These are phyloP conservation scores for Ctenodactylus gundi DNA, from an alignment of 2,113 vertebrate species.

Conservation along the genomic window DNA sequence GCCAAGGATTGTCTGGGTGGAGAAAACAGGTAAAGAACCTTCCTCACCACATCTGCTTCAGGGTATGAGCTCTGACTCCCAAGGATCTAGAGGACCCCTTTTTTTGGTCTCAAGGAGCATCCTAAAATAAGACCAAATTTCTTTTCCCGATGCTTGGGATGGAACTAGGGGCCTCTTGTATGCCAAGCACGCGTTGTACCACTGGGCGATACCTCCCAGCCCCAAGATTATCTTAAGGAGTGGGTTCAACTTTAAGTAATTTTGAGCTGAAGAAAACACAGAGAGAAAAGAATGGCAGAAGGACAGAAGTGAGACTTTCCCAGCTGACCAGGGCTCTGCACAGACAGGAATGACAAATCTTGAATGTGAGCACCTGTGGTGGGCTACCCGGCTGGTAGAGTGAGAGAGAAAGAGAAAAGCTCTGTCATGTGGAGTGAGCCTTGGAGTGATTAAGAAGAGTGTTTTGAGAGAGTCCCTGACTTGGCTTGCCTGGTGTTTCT, in stretches of 20 bases:
- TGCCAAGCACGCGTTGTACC: too few species aligned
- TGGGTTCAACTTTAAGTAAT: too few species aligned
- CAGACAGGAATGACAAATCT: too few species aligned
- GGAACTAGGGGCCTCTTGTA: too few species aligned
- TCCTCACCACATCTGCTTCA: background rate
- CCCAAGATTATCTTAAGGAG: too few species aligned
- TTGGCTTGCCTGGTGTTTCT: rapidly evolving
- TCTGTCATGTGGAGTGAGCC: too few species aligned
- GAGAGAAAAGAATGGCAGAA: background rate
- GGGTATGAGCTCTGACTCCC: background rate
- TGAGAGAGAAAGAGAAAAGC: background rate
- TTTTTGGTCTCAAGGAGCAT: background rate
- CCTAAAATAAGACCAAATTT: too few species aligned
- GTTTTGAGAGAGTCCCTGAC: background rate
- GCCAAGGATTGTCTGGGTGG: background rate
- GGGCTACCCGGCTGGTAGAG: too few species aligned
- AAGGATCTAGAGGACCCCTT: background rate
- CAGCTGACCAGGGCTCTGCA: too few species aligned
- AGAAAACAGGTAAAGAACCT: background rate
- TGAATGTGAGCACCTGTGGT: too few species aligned
- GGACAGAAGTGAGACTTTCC: background rate
- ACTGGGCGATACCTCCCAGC: too few species aligned
- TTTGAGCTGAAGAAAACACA: background rate
- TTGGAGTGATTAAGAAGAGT: rapidly evolving
- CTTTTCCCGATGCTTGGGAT: too few species aligned